These are phyloP conservation scores for Caiman crocodilus DNA, from an alignment of 2,797 vertebrate genomes.

Conservation along the genomic window DNA sequence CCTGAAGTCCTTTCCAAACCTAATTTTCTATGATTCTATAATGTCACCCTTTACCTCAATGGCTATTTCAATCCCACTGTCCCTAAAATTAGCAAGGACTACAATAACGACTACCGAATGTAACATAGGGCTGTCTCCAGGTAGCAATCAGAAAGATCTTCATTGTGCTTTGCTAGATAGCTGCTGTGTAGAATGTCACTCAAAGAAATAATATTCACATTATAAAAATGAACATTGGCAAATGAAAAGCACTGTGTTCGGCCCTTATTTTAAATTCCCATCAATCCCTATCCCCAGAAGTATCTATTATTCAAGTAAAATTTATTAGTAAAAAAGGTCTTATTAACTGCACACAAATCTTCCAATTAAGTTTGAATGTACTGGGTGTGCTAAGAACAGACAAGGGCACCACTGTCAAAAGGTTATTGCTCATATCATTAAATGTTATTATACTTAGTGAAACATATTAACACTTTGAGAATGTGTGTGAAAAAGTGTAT, in stretches of 20 bases:
- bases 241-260: constrained; percentile 45
- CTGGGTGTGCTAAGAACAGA: accelerated
- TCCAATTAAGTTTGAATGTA: constrained; percentile 46
- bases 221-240: constrained; percentile 46
- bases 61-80: constrained; percentile 11
- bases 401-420: background rate
- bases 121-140: background rate
- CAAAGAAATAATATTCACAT: constrained; percentile 52
- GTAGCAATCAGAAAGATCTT: constrained; percentile 32
- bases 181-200: constrained; percentile 23
- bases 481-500: background rate
- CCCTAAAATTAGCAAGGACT: constrained; percentile 36
- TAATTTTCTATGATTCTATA: background rate
- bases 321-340: constrained; percentile 21
- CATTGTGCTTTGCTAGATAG: constrained; percentile 29
- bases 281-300: constrained; percentile 14
- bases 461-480: background rate
- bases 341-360: constrained; percentile 15
- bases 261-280: constrained; percentile 45
- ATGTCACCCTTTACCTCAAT: background rate
- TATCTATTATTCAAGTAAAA: constrained; percentile 32
- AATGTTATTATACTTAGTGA: constrained; percentile 15
- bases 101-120: background rate
- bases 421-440: background rate
- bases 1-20: no score